These are phyloP conservation scores for Clinocottus analis DNA, from an alignment of 2,113 vertebrate genomes.

Conservation along the genomic window DNA sequence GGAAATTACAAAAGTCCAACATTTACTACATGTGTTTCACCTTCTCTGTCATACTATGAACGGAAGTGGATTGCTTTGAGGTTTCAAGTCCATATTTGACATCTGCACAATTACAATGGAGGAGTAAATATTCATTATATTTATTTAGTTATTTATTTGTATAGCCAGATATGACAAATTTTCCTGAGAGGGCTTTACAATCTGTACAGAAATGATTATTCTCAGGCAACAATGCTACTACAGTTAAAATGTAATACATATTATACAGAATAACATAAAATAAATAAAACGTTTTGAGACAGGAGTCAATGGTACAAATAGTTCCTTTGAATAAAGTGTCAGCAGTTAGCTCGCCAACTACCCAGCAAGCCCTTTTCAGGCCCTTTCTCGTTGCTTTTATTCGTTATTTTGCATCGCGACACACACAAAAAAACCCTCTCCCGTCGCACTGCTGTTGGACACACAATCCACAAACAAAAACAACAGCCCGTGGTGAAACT, in stretches of 20 bases:
- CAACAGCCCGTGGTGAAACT: slow-evolving; percentile 21
- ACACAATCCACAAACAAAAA: slow-evolving; percentile 23
- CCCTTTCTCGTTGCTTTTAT: not conserved
- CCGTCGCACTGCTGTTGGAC: not conserved
- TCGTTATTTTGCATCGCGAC: not conserved
- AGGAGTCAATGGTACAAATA: not conserved
- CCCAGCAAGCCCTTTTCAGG: not conserved
- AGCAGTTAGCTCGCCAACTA: not conserved
- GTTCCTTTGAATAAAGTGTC: too few species aligned
- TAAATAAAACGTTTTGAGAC: not conserved
- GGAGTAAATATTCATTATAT: not conserved
- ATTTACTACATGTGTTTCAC: slow-evolving; percentile 7
- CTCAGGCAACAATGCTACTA: not conserved
- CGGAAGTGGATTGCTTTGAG: not conserved
- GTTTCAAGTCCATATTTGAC: not conserved
- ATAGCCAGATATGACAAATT: not conserved
- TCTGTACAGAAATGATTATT: not conserved
- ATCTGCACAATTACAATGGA: not conserved
- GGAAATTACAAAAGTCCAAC: not conserved
- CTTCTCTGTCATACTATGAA: not conserved
- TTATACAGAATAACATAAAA: not conserved
- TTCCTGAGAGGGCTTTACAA: not conserved
- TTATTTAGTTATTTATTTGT: not conserved
- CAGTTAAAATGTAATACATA: not conserved
- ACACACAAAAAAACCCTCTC: not conserved